phyloP scores from a whole-genome alignment of 2,113 vertebrate genomes.

The Oceanites oceanicus region DNA sequence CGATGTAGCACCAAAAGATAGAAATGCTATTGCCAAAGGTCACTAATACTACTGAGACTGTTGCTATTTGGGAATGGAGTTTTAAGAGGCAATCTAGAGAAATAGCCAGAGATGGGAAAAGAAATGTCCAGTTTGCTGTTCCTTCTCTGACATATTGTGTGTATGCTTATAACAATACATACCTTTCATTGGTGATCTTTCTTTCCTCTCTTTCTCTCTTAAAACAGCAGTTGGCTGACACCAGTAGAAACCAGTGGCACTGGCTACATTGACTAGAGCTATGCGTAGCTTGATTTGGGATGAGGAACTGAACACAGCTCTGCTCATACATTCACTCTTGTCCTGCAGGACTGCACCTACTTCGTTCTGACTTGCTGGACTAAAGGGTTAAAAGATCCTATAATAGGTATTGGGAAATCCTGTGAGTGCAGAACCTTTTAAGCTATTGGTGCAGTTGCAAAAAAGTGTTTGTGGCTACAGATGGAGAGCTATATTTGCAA shows the following conservation, averaged over 20 bases:
- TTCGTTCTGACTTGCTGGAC: neutral
- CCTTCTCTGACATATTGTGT: neutral
- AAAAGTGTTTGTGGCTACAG: neutral
- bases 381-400: neutral
- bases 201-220: neutral
- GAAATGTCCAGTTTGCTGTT: neutral
- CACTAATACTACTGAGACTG: neutral
- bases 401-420: neutral
- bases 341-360: neutral
- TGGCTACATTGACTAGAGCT: neutral
- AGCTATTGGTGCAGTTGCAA: neutral
- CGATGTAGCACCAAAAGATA: neutral
- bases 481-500: neutral
- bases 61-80: conserved; percentile 17
- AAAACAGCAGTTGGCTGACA: neutral
- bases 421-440: neutral
- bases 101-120: neutral
- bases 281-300: neutral
- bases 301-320: neutral
- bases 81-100: neutral
- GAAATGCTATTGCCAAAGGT: conserved; percentile 23
- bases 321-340: neutral
- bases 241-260: neutral
- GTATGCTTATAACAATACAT: neutral
- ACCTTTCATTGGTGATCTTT: neutral